Percentiles rank a stretch among this genome's conserved stretches.
Conservation (phyloP, 1,140 invertebrate genomes). For the Cepaea nemoralis region DNA sequence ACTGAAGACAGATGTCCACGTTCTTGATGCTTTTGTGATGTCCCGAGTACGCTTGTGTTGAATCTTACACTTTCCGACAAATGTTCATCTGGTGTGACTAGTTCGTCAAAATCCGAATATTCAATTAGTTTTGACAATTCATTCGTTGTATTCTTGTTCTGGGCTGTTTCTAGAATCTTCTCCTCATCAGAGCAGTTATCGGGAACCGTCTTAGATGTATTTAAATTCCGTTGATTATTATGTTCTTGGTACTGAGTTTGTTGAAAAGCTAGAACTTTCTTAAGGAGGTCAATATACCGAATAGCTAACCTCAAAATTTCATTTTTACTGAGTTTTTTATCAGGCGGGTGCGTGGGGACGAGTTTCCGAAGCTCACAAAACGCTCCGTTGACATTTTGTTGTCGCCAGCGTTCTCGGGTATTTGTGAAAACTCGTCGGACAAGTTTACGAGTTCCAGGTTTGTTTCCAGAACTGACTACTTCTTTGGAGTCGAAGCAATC, state of each 20-base stretch:
- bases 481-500: neutral
- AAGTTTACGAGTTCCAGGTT: slow-evolving; percentile 54
- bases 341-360: slow-evolving; percentile 94
- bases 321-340: slow-evolving; percentile 97
- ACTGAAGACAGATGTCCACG: no score
- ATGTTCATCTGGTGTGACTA: no score
- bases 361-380: slow-evolving; percentile 90
- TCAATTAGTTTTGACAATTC: no score
- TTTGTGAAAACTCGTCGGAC: slow-evolving; percentile 89
- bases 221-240: no score
- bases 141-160: no score
- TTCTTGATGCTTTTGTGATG: no score
- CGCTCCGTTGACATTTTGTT: slow-evolving; percentile 88
- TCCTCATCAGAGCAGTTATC: no score
- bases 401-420: slow-evolving; percentile 92
- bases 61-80: no score
- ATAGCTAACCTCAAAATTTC: slow-evolving; percentile 95
- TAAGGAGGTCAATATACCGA: slow-evolving; percentile 89
- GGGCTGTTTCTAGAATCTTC: no score
- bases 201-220: no score
- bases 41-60: no score
- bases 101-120: no score
- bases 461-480: neutral
- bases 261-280: slow-evolving; percentile 79
- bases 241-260: slow-evolving; percentile 36